A percentile compares a stretch with the other conserved stretches of the same genome.
These are phyloP conservation scores for Steinernema khuongi DNA, from an alignment of 1,140 invertebrate genomes.

Conservation along the genomic window DNA sequence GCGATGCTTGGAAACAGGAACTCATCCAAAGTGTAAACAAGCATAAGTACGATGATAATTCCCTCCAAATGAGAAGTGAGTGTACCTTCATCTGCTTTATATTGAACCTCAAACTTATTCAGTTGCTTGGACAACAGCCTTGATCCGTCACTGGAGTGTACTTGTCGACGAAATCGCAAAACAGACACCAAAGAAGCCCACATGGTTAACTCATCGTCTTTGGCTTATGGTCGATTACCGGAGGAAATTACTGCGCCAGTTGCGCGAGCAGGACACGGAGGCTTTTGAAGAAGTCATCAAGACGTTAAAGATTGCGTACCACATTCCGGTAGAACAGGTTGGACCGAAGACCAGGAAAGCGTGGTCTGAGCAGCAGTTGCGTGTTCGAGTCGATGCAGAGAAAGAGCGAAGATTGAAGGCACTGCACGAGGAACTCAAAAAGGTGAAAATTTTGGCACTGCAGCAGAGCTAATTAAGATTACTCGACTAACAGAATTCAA, in stretches of 20 bases:
- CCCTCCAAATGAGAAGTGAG: conserved; percentile 43
- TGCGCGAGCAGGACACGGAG: conserved; percentile 49
- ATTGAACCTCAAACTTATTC: conserved; percentile 26
- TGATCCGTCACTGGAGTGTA: conserved; percentile 55
- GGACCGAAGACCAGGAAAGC: conserved; percentile 41
- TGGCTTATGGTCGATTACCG: conserved; percentile 45
- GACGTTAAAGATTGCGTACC: conserved; percentile 55
- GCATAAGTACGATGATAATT: conserved; percentile 43
- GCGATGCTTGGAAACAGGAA: conserved; percentile 46
- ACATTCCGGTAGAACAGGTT: conserved; percentile 40
- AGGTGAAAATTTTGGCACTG: conserved; percentile 18
- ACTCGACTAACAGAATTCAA: no score
- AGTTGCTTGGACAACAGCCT: conserved; percentile 55
- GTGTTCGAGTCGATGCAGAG: conserved; percentile 45
- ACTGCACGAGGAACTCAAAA: conserved; percentile 42
- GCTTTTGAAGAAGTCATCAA: conserved; percentile 47
- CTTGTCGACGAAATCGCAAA: conserved; percentile 47
- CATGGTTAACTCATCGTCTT: conserved; percentile 46
- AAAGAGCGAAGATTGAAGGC: conserved; percentile 48
- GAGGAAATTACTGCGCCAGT: conserved; percentile 43
- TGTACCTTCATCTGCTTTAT: conserved; percentile 21
- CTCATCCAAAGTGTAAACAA: conserved; percentile 42
- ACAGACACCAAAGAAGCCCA: conserved; percentile 45
- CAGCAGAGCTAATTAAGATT: no score
- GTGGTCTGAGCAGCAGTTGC: conserved; percentile 51